Evolutionary conservation across 2,113 vertebrate genomes (phyloP).

Genomic region (Rhineura floridana): DNA sequence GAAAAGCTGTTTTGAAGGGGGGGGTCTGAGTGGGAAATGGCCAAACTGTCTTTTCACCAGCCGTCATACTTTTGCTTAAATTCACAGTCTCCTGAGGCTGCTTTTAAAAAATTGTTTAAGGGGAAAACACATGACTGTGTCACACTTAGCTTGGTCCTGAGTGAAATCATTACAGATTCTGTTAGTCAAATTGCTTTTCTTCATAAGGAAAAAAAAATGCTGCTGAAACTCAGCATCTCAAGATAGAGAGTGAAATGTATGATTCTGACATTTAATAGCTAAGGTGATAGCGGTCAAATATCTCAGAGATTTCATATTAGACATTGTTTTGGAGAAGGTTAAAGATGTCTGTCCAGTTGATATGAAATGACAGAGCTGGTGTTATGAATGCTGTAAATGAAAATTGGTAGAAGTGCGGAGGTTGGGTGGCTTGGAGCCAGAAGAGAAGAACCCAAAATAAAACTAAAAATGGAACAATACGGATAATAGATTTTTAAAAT

Average conservation of each 20-base stretch:
- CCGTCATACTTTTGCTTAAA: no score
- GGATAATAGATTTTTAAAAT: not conserved
- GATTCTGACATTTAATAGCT: constrained; percentile 81
- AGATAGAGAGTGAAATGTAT: constrained; percentile 71
- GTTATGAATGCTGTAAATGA: constrained; percentile 66
- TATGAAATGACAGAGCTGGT: constrained; percentile 69
- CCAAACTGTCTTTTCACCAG: not conserved
- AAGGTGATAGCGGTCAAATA: constrained; percentile 74
- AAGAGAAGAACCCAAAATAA: constrained; percentile 19
- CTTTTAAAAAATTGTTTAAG: not conserved
- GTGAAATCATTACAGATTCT: constrained; percentile 30
- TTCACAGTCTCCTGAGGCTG: not conserved
- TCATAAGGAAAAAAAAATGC: constrained; percentile 42
- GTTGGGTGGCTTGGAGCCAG: constrained; percentile 38
- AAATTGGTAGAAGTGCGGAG: constrained; percentile 37
- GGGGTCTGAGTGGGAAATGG: not conserved
- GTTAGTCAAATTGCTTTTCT: constrained; percentile 31
- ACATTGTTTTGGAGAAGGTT: constrained; percentile 69
- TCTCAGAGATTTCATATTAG: constrained; percentile 71
- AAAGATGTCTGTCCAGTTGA: constrained; percentile 67
- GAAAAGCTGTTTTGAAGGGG: not conserved
- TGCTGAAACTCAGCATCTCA: constrained; percentile 61
- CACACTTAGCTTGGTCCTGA: not conserved
- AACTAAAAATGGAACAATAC: constrained; percentile 58
- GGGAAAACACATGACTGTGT: not conserved